Evolutionary conservation across 2,113 vertebrate species (phyloP).

Genomic region (Psittacula cyanocephala): DNA sequence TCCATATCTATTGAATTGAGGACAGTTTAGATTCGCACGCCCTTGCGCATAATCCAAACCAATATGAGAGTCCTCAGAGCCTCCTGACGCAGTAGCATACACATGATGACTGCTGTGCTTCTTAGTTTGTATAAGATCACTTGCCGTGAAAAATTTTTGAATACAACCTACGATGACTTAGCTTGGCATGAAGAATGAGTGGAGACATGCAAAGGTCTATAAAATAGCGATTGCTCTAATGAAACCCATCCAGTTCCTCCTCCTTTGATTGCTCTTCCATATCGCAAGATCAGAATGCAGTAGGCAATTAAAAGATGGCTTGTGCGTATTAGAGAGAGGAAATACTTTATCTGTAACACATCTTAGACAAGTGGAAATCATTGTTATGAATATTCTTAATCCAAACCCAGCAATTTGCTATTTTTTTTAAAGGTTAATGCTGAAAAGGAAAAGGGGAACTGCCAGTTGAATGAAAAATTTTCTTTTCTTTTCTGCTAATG

Average conservation of each 20-base stretch:
- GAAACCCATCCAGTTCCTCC: not conserved
- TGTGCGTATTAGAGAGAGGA: not conserved
- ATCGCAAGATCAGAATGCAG: not conserved
- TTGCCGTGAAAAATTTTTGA: not conserved
- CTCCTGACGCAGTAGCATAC: not conserved
- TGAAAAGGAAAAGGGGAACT: not conserved
- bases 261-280: not conserved
- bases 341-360: not conserved
- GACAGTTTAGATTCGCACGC: not conserved
- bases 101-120: not conserved
- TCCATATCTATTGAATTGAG: not conserved
- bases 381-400: not conserved
- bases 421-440: not conserved
- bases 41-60: not conserved
- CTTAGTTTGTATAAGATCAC: not conserved
- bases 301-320: not conserved
- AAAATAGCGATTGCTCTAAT: not conserved
- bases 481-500: not conserved
- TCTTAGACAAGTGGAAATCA: not conserved
- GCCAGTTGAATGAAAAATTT: conserved; percentile 2
- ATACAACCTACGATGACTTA: not conserved
- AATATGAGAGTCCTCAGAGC: not conserved
- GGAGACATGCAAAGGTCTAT: not conserved
- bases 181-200: not conserved
- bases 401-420: not conserved